phyloP scores from a whole-genome alignment of 2,113 vertebrate species.

The Rhizomys pruinosus region DNA sequence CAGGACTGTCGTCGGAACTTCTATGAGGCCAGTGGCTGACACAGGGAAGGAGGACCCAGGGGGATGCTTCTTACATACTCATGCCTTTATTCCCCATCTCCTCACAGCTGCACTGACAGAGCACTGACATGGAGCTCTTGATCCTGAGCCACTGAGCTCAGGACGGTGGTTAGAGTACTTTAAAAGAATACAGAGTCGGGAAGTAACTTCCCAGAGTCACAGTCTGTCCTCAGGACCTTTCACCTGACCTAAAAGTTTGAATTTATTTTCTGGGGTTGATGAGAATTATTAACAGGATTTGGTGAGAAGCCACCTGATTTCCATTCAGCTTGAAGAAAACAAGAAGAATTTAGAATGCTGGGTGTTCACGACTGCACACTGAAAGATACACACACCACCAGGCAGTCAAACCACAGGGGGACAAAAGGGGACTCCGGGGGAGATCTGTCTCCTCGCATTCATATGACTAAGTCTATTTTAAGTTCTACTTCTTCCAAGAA shows the following conservation, averaged over 20 bases:
- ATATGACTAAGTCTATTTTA: neutral
- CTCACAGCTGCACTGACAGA: neutral
- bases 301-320: neutral
- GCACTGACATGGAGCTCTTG: neutral
- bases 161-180: neutral
- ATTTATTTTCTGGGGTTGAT: neutral
- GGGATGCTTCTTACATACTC: neutral
- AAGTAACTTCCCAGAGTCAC: neutral
- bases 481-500: neutral
- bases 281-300: neutral
- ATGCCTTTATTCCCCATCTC: neutral
- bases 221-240: neutral
- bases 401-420: neutral
- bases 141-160: neutral
- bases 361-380: fast-evolving
- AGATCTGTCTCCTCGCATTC: neutral
- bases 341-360: neutral
- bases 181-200: neutral
- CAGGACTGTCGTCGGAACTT: neutral
- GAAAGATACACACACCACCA: neutral
- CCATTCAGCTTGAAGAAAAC: neutral
- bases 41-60: neutral
- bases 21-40: neutral
- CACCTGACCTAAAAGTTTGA: slow-evolving; percentile 7
- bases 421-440: neutral